Evolutionary conservation across 2,113 vertebrate species (phyloP).

Genomic region (Promerops cafer): DNA sequence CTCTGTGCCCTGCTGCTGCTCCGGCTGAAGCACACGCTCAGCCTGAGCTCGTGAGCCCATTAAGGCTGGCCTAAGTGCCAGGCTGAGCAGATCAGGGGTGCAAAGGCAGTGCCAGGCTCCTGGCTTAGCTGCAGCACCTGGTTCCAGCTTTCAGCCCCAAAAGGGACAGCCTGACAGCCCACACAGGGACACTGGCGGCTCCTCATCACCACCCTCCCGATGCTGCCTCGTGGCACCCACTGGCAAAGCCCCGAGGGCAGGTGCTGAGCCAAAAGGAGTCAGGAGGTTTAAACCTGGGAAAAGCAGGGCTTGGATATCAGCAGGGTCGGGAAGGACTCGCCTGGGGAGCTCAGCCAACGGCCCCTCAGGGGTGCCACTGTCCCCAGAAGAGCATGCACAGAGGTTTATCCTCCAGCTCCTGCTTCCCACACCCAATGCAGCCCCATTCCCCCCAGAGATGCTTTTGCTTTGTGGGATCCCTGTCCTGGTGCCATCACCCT

Average conservation of each 20-base stretch:
- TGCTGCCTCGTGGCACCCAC: fast-evolving
- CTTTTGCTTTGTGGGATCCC: neutral
- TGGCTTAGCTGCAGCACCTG: neutral
- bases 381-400: neutral
- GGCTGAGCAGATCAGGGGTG: neutral
- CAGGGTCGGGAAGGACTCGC: neutral
- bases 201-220: neutral
- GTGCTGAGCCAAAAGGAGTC: neutral
- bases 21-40: neutral
- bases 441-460: neutral
- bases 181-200: neutral
- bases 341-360: neutral
- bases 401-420: neutral
- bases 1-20: neutral
- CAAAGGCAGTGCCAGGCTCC: neutral
- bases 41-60: fast-evolving
- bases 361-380: neutral
- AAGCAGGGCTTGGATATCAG: neutral
- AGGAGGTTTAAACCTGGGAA: neutral
- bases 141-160: neutral
- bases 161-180: neutral
- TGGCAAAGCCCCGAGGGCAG: neutral
- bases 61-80: neutral
- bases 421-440: fast-evolving
- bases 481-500: neutral